These are phyloP conservation scores for Tenthredo scrophulariae DNA, from an alignment of 2,888 invertebrate genomes.

Conservation along the genomic window DNA sequence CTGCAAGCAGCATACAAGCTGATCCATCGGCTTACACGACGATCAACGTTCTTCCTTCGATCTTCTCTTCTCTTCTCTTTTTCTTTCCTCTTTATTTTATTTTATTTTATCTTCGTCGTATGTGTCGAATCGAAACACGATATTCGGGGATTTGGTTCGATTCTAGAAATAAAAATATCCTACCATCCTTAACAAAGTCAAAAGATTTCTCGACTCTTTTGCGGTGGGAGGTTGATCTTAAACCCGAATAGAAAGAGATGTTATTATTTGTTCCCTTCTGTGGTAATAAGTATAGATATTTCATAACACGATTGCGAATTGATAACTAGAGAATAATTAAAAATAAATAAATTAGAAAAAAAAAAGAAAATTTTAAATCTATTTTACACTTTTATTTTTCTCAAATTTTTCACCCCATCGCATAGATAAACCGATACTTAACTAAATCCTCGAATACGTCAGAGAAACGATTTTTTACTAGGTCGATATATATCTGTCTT, in stretches of 20 bases:
- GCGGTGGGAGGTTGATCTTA: neutral
- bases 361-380: no score
- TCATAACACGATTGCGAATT: neutral
- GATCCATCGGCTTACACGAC: neutral
- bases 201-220: neutral
- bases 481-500: slow-evolving; percentile 9
- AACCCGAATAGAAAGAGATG: neutral
- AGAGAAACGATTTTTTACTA: neutral
- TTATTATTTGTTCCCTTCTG: neutral
- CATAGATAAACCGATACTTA: neutral
- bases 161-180: neutral
- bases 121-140: slow-evolving; percentile 23
- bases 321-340: neutral
- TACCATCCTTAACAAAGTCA: neutral
- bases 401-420: neutral
- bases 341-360: neutral
- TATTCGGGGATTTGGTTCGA: slow-evolving; percentile 24
- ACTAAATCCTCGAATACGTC: neutral
- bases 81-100: neutral
- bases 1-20: neutral
- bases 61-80: neutral
- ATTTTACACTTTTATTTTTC: neutral
- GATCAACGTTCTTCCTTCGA: neutral
- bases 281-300: neutral
- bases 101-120: neutral